Evolutionary conservation across 1,140 invertebrate genomes (phyloP).

Genomic region (Ips typographus): DNA sequence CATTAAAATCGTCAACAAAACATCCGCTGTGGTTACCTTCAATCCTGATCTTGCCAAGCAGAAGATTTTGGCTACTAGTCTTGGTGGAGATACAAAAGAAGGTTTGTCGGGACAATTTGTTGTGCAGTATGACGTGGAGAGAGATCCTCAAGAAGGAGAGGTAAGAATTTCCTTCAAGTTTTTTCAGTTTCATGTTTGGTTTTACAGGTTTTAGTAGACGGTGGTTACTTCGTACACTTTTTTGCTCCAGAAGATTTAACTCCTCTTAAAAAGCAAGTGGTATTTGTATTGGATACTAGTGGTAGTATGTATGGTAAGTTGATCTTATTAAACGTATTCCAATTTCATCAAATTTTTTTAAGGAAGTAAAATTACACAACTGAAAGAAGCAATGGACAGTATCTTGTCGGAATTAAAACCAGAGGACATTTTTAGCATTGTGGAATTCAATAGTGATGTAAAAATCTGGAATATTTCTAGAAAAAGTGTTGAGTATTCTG

Average conservation of each 20-base stretch:
- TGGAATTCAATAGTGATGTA: constrained; percentile 60
- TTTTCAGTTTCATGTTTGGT: constrained; percentile 9
- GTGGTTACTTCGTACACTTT: constrained; percentile 79
- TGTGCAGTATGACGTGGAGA: constrained; percentile 66
- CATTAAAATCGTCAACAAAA: constrained; percentile 45
- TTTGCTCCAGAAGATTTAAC: constrained; percentile 63
- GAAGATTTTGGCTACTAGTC: constrained; percentile 44
- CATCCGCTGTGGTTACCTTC: constrained; percentile 48
- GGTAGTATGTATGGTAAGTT: constrained; percentile 66
- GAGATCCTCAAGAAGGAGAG: constrained; percentile 57
- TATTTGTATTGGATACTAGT: constrained; percentile 72
- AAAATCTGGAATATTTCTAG: constrained; percentile 52
- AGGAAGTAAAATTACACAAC: constrained; percentile 60
- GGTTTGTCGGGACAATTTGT: constrained; percentile 64
- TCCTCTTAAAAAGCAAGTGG: constrained; percentile 66
- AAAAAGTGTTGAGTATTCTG: constrained; percentile 24
- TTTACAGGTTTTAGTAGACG: constrained; percentile 57
- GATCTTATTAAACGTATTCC: not conserved
- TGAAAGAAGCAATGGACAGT: constrained; percentile 65
- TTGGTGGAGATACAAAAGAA: constrained; percentile 47
- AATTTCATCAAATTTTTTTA: not conserved
- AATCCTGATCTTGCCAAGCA: constrained; percentile 56
- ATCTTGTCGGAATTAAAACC: constrained; percentile 63
- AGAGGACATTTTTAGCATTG: constrained; percentile 69
- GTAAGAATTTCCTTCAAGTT: constrained; percentile 48